These are phyloP conservation scores for Cyprinodon variegatus DNA, from an alignment of 2,113 vertebrate genomes.

Conservation along the genomic window DNA sequence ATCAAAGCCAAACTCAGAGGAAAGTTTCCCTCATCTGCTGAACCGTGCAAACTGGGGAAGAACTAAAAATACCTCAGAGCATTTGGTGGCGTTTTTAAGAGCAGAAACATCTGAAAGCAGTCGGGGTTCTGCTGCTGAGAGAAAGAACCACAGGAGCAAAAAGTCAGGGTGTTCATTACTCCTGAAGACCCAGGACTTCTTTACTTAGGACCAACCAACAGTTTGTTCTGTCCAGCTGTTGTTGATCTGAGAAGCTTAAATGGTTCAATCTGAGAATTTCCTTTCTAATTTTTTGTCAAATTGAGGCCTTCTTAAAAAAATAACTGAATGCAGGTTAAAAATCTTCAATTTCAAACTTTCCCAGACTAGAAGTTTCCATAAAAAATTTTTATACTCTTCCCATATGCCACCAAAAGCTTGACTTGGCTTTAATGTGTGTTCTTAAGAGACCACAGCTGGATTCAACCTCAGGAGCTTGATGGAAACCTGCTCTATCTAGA, in stretches of 20 bases:
- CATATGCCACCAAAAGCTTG: too few relatives aligned
- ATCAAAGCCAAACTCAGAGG: background rate
- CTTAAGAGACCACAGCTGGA: too few relatives aligned
- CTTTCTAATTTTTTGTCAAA: background rate
- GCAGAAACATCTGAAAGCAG: background rate
- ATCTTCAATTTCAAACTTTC: background rate
- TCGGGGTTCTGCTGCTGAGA: background rate
- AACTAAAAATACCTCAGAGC: background rate
- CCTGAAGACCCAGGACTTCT: background rate
- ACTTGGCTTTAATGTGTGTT: too few relatives aligned
- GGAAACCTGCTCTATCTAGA: background rate
- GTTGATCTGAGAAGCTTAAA: too few relatives aligned
- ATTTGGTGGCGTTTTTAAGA: background rate
- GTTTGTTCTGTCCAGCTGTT: too few relatives aligned
- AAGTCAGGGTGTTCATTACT: background rate
- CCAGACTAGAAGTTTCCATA: background rate
- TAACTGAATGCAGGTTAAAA: too few relatives aligned
- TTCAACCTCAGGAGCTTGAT: too few relatives aligned
- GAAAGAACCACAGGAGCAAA: background rate
- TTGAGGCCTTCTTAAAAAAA: too few relatives aligned
- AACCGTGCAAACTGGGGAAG: too few relatives aligned
- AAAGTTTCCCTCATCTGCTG: background rate
- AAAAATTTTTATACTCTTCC: too few relatives aligned
- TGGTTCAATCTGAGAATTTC: too few relatives aligned
- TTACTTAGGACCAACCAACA: background rate